Conservation (phyloP, 2,113 vertebrate genomes). For the Microcebus lehilahytsara region DNA sequence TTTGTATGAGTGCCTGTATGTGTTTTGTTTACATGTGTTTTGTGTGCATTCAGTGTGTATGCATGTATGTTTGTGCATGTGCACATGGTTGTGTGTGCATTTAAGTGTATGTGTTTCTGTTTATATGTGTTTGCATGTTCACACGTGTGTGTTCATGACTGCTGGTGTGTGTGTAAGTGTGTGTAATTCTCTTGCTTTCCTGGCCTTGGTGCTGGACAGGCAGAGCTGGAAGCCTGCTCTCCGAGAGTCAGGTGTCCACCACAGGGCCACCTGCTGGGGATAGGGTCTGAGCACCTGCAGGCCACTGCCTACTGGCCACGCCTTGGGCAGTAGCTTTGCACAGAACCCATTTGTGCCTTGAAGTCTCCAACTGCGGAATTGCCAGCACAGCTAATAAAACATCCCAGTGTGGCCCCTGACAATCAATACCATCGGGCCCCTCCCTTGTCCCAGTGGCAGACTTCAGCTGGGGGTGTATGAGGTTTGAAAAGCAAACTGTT, state of each 20-base stretch:
- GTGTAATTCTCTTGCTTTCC: neutral
- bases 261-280: accelerated
- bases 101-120: neutral
- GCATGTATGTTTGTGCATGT: neutral
- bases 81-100: too few relatives aligned
- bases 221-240: accelerated
- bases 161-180: accelerated
- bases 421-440: neutral
- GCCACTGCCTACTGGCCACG: accelerated
- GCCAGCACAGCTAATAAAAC: neutral
- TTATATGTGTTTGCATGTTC: too few relatives aligned
- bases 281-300: neutral
- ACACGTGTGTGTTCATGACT: too few relatives aligned
- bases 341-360: neutral
- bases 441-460: constrained; percentile 56
- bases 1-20: too few relatives aligned
- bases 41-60: too few relatives aligned
- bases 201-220: too few relatives aligned
- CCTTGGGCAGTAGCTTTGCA: neutral
- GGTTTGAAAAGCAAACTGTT: constrained; percentile 79
- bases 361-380: neutral
- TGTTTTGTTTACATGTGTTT: neutral
- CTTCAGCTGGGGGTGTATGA: constrained; percentile 65
- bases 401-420: neutral
- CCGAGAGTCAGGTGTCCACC: accelerated